These are phyloP conservation scores for Homarus americanus DNA, from an alignment of 1,140 invertebrate genomes.

Conservation along the genomic window DNA sequence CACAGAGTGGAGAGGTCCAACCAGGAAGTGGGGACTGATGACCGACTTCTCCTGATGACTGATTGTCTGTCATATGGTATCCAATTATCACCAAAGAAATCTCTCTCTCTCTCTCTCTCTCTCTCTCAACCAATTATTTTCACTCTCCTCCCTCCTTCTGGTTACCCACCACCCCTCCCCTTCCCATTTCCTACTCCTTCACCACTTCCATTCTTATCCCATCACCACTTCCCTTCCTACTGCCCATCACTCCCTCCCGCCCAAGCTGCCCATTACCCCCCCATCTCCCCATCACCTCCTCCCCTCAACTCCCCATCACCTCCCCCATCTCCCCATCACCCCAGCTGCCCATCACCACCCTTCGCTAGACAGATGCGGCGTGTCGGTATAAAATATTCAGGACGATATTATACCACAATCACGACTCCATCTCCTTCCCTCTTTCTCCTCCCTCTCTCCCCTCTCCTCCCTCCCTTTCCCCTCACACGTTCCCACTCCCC, in stretches of 20 bases:
- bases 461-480: neutral
- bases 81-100: neutral
- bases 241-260: too few relatives aligned
- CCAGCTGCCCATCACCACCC: neutral
- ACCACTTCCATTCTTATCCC: too few relatives aligned
- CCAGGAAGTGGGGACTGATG: neutral
- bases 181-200: too few relatives aligned
- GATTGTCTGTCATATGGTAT: neutral
- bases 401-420: conserved; percentile 22
- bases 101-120: too few relatives aligned
- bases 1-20: too few relatives aligned
- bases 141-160: too few relatives aligned
- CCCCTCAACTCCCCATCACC: neutral
- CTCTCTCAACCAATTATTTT: too few relatives aligned
- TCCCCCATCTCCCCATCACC: neutral
- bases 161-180: too few relatives aligned
- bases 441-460: too few relatives aligned
- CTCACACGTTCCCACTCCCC: neutral
- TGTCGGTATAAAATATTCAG: conserved; percentile 20
- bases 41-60: neutral
- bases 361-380: conserved; percentile 18
- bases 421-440: neutral
- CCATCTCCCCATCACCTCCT: neutral
- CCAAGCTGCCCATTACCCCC: too few relatives aligned
- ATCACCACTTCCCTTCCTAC: too few relatives aligned